Percentiles rank a stretch among this genome's conserved stretches.
phyloP scores from a whole-genome alignment of 1,140 invertebrate species.

The Tenebrio molitor region DNA sequence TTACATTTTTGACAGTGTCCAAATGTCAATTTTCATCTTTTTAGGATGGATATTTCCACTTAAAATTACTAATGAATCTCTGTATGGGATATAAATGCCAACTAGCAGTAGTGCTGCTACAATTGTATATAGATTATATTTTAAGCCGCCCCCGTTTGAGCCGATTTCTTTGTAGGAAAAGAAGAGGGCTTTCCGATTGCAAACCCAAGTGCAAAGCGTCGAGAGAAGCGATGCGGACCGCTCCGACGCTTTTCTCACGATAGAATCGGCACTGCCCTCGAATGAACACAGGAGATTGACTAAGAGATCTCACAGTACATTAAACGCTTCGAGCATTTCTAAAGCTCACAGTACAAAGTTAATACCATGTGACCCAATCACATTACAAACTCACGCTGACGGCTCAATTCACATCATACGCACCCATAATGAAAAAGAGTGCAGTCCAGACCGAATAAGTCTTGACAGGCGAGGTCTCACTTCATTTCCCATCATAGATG shows the following conservation, averaged over 20 bases:
- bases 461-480: conserved; percentile 83
- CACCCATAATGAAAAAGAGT: conserved; percentile 77
- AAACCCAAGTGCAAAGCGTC: conserved; percentile 54
- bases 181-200: conserved; percentile 53
- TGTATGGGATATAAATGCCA: conserved; percentile 59
- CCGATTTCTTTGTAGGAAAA: conserved; percentile 56
- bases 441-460: conserved; percentile 82
- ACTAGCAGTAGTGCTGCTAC: conserved; percentile 59
- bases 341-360: conserved; percentile 53
- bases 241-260: conserved; percentile 71
- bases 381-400: conserved; percentile 60
- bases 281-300: conserved; percentile 67
- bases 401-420: conserved; percentile 73
- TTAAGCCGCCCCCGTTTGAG: conserved; percentile 4
- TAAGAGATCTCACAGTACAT: conserved; percentile 70
- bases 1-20: too few relatives aligned
- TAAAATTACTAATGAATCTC: conserved; percentile 1
- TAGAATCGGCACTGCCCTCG: conserved; percentile 73
- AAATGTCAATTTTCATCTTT: too few relatives aligned
- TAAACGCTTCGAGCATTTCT: conserved; percentile 62
- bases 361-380: conserved; percentile 53
- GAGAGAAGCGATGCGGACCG: conserved; percentile 49
- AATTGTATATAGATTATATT: conserved; percentile 55
- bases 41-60: neutral
- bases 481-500: conserved; percentile 82